Conservation (phyloP, 2,888 invertebrate species). For the Netelia melanura region DNA sequence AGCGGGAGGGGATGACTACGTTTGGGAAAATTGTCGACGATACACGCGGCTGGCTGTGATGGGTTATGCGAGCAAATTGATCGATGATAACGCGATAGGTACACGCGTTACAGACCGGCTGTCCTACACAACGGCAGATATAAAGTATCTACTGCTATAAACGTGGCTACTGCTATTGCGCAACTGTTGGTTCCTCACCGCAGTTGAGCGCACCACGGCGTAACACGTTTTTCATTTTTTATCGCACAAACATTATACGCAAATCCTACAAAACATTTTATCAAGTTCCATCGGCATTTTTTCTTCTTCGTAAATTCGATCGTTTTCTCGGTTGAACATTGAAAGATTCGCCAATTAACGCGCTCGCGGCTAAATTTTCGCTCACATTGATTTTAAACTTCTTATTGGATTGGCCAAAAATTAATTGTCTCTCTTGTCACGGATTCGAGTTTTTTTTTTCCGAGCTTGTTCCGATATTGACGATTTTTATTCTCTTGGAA, state of each 20-base stretch:
- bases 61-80: conserved; percentile 42
- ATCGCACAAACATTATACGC: not conserved
- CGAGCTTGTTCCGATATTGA: not conserved
- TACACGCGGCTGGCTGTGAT: not conserved
- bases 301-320: too few species aligned
- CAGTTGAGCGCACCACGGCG: not conserved
- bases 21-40: conserved; percentile 40
- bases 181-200: not conserved
- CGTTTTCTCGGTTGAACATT: too few species aligned
- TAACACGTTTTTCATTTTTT: not conserved
- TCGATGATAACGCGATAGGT: conserved; percentile 48
- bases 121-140: not conserved
- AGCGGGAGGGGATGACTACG: not conserved
- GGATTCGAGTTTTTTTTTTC: not conserved
- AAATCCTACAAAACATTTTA: not conserved
- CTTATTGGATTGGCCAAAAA: too few species aligned
- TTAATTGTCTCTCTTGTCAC: not conserved
- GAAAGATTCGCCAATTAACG: too few species aligned
- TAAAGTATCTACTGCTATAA: not conserved
- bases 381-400: too few species aligned
- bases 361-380: too few species aligned
- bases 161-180: not conserved
- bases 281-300: too few species aligned
- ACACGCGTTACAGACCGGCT: not conserved
- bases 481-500: not conserved